These are phyloP conservation scores for Bujurquina vittata DNA, from an alignment of 2,113 vertebrate species.

Conservation along the genomic window DNA sequence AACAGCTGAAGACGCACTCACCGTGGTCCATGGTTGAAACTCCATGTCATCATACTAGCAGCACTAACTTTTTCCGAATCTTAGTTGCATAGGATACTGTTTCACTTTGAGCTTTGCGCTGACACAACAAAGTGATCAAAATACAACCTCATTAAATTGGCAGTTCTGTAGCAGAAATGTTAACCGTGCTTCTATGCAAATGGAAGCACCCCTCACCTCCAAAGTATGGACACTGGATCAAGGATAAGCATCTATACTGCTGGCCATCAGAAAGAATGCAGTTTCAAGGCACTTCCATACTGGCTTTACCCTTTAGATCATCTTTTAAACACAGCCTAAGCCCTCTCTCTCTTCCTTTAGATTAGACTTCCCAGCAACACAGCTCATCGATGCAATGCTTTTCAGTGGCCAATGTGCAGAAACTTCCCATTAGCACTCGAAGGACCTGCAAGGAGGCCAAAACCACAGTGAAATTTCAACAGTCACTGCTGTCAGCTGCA, in stretches of 20 bases:
- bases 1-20: accelerated
- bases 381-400: not conserved
- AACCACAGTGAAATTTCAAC: slow-evolving; percentile 31
- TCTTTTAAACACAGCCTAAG: not conserved
- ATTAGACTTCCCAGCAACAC: not conserved
- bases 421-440: slow-evolving; percentile 14
- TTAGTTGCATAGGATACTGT: not conserved
- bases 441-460: slow-evolving; percentile 28
- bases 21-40: not conserved
- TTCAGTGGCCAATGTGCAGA: slow-evolving; percentile 13
- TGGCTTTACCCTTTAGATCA: not conserved
- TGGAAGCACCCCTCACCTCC: no score
- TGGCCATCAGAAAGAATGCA: not conserved
- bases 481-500: not conserved
- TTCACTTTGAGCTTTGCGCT: not conserved
- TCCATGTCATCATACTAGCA: not conserved
- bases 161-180: not conserved
- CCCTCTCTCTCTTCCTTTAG: not conserved
- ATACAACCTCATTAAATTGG: not conserved
- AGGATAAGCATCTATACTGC: not conserved
- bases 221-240: no score
- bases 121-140: not conserved
- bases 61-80: no score
- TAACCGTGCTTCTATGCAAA: not conserved
- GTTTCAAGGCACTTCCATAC: not conserved